Evolutionary conservation across 1,140 invertebrate species (phyloP).

Genomic region (Plectrocnemia conspersa): DNA sequence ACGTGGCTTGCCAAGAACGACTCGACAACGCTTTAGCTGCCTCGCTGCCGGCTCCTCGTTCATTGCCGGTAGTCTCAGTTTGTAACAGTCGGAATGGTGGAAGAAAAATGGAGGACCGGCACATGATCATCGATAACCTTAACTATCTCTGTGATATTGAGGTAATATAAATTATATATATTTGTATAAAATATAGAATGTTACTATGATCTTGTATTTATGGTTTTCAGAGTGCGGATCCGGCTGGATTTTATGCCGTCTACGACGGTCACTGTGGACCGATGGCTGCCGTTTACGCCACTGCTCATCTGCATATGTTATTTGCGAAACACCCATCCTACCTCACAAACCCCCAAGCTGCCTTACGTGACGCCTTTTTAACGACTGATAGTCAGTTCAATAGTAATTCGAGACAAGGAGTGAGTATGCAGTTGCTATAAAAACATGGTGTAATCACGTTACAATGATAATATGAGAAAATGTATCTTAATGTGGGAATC

Average conservation of each 20-base stretch:
- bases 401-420: conserved; percentile 54
- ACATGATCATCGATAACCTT: conserved; percentile 69
- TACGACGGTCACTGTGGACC: conserved; percentile 95
- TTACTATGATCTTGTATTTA: conserved; percentile 12
- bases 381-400: conserved; percentile 78
- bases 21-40: conserved; percentile 58
- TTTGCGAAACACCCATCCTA: conserved; percentile 70
- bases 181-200: conserved; percentile 5
- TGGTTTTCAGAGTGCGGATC: conserved; percentile 42
- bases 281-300: conserved; percentile 82
- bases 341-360: conserved; percentile 60
- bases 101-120: conserved; percentile 82
- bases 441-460: conserved; percentile 35
- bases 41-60: conserved; percentile 49
- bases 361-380: conserved; percentile 77
- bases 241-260: conserved; percentile 81
- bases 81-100: conserved; percentile 74
- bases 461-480: too few relatives aligned
- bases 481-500: too few relatives aligned
- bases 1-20: conserved; percentile 64
- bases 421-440: conserved; percentile 12
- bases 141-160: conserved; percentile 64
- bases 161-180: conserved; percentile 40
- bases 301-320: conserved; percentile 83
- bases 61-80: conserved; percentile 51